Percentiles rank a stretch among this genome's conserved stretches.
phyloP scores from a whole-genome alignment of 2,888 invertebrate species.

The Bhutanitis thaidina region DNA sequence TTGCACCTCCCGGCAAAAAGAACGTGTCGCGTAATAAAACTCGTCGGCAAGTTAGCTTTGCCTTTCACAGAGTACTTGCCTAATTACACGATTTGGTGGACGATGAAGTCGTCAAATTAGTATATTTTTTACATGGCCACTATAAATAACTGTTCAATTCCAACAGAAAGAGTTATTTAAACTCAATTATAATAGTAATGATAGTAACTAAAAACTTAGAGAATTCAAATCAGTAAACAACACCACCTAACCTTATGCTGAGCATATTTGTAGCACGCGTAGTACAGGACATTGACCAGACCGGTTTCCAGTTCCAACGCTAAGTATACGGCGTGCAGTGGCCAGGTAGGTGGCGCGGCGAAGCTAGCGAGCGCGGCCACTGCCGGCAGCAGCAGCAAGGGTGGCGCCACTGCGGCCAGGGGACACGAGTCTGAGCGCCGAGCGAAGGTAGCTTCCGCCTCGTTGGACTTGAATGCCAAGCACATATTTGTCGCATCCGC shows the following conservation, averaged over 20 bases:
- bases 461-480: constrained; percentile 57
- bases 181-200: too few species aligned
- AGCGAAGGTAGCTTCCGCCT: constrained; percentile 53
- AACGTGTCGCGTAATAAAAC: too few species aligned
- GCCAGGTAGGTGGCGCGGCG: constrained; percentile 54
- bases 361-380: constrained; percentile 56
- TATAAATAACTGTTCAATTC: too few species aligned
- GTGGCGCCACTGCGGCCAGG: constrained; percentile 55
- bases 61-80: too few species aligned
- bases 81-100: too few species aligned
- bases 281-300: constrained; percentile 56
- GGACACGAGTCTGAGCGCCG: constrained; percentile 58
- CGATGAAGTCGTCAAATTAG: too few species aligned
- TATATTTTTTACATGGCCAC: too few species aligned
- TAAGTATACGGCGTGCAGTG: constrained; percentile 55
- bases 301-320: constrained; percentile 56
- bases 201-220: too few species aligned
- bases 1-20: too few species aligned
- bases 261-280: constrained; percentile 51
- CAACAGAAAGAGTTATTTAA: too few species aligned
- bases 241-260: constrained; percentile 49
- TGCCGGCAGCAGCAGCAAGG: constrained; percentile 66
- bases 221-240: too few species aligned
- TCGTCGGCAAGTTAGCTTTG: too few species aligned
- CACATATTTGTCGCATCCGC: constrained; percentile 64